Conservation (phyloP, 1,140 invertebrate genomes). For the Nylanderia fulva region DNA sequence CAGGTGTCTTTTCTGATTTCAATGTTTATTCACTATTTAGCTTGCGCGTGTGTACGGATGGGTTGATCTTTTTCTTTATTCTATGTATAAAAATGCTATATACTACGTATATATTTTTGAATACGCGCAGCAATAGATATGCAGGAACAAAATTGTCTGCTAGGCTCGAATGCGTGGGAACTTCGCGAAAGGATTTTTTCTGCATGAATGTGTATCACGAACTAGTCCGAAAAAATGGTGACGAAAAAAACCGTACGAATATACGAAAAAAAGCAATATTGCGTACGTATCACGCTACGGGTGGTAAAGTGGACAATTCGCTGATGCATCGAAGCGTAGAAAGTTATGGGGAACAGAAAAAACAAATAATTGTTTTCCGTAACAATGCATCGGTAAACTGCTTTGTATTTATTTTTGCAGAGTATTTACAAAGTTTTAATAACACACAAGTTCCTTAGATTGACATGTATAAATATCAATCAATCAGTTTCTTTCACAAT, state of each 20-base stretch:
- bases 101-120: neutral
- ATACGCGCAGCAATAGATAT: neutral
- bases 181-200: slow-evolving; percentile 21
- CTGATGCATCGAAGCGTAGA: slow-evolving; percentile 51
- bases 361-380: slow-evolving; percentile 73
- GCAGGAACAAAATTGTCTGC: slow-evolving; percentile 35
- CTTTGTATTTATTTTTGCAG: slow-evolving; percentile 36
- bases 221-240: slow-evolving; percentile 39
- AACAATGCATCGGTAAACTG: slow-evolving; percentile 57
- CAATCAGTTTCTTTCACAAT: neutral
- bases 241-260: neutral
- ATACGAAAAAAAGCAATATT: slow-evolving; percentile 22
- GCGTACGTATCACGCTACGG: slow-evolving; percentile 39
- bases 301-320: slow-evolving; percentile 57
- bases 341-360: slow-evolving; percentile 62
- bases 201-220: slow-evolving; percentile 31
- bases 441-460: slow-evolving; percentile 18
- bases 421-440: slow-evolving; percentile 39
- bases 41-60: neutral
- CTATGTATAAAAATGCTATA: neutral
- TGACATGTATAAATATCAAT: neutral
- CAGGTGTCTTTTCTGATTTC: slow-evolving; percentile 31
- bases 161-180: slow-evolving; percentile 18
- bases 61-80: neutral
- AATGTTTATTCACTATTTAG: slow-evolving; percentile 33